Conservation (phyloP, 2,797 vertebrate species). For the Neostethus bicornis region DNA sequence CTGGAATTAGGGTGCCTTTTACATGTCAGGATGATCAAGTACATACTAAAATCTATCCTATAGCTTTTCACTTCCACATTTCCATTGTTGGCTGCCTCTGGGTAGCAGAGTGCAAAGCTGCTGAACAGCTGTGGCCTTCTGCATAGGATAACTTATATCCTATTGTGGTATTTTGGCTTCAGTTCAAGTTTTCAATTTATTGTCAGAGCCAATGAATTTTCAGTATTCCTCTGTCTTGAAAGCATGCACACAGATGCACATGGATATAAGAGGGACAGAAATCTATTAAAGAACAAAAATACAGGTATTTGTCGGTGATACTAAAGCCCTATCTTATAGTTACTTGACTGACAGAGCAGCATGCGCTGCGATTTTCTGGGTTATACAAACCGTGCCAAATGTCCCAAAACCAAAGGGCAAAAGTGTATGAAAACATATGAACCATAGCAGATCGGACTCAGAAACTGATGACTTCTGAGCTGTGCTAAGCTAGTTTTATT, state of each 20-base stretch:
- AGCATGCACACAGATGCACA: not conserved
- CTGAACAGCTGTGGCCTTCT: slow-evolving; percentile 48
- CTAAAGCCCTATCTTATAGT: slow-evolving; percentile 13
- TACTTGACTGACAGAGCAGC: slow-evolving; percentile 1
- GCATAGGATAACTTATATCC: slow-evolving; percentile 24
- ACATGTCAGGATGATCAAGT: slow-evolving; percentile 7
- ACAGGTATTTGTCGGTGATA: slow-evolving; percentile 23
- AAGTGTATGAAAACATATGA: not conserved
- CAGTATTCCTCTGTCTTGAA: slow-evolving; percentile 4
- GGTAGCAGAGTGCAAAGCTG: slow-evolving; percentile 42
- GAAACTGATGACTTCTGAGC: not conserved
- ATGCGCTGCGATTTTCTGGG: not conserved
- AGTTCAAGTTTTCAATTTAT: slow-evolving; percentile 33
- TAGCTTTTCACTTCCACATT: slow-evolving; percentile 2
- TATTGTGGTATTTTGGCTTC: slow-evolving; percentile 29
- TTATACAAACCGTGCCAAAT: slow-evolving; percentile 4
- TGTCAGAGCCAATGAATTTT: slow-evolving; percentile 23
- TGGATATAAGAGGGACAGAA: slow-evolving; percentile 9
- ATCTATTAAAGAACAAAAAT: slow-evolving; percentile 29
- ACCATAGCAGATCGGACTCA: not conserved
- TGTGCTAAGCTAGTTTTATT: not conserved
- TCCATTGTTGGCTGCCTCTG: slow-evolving; percentile 16
- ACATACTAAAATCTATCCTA: not conserved
- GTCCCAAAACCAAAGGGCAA: slow-evolving; percentile 16
- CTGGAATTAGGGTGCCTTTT: slow-evolving; percentile 4